Base-by-base conservation (phyloP, 2,888 invertebrate species). In the Pimpla rufipes region DNA sequence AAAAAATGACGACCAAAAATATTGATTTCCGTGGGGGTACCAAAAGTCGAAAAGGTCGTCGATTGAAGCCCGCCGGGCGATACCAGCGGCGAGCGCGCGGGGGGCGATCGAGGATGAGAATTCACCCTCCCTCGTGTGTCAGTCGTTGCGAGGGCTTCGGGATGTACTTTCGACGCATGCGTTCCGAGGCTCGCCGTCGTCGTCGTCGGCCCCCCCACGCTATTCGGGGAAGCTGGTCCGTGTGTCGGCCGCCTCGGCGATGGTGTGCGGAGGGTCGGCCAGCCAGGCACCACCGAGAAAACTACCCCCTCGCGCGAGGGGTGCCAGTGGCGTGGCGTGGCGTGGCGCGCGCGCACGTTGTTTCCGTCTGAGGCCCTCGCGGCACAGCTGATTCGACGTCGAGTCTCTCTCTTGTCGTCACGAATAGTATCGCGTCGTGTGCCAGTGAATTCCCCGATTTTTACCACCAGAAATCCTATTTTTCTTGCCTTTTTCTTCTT, bases 351-450 rank as follows among this genome's bases (percentile, higher is more conserved):
- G 85, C 83, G 86, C 85, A 81, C 79, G 79, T 85, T 85, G 83
- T 86, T 85, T 83, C 86, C 83, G 81, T 82, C 82, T 73, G 57
- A 81, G n/a, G 68, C 50, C 74, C 67, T 74, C 67, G 29, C 29
- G 57, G 82, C 83, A 83, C 86, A 86, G 86, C 86, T 86, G 86
- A 86, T 78, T 84, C 83, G 81, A 79, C 82, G 81, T 75, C 73
- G 68, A 80, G 52, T 35, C 66, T 29, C 29, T 29, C 5, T 29
- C 29, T 29, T 5, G 29, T 29, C 29, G 29, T 29, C 29, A 5
- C 29, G 29, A 3, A 29, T 29, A n/a, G n/a, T n/a, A n/a, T 40
- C 57, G 68, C 68, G 74, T 82, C 79, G 71, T 78, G 75, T 68
- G 70, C 77, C 66, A 68, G 74, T 74, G 70, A 79, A 75, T 68